Base-by-base conservation (phyloP, 2,888 invertebrate species). In the Rhyacophila evoluta region DNA sequence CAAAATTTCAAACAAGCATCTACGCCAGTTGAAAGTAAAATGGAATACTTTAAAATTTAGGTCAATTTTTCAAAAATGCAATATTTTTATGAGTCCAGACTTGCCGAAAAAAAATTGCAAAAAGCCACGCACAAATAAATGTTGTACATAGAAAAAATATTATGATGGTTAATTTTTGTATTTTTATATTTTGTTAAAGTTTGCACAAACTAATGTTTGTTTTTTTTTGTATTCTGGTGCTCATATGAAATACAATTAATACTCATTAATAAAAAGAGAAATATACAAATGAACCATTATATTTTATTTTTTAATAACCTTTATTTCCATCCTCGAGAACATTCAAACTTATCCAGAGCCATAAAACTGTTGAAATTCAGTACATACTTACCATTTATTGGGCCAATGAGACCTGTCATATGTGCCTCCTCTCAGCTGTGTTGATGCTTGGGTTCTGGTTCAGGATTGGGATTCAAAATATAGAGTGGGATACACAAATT, bases 201-300 rank as follows among this genome's bases (percentile, higher is more conserved):
- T 55, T 6, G 55, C 55, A 55, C 19, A 55, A 2, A 55, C 41
- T 55, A 55, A 12, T 55, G 41, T 41, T 15, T 41, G 55, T 25
- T 12, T 55, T 33, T n/a, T n/a, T 55, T 55, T 55, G 55, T 55
- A 55, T 55, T 55, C 55, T 25, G 25, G 55, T 55, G 55, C 55
- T 55, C 55, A 55, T 55, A 55, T 55, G 19, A 55, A 55, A 55
- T 55, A 25, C 55, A 55, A 55, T 55, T 55, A 55, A 55, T 55
- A 55, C 55, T 55, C 55, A 55, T 33, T 33, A 33, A 55, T 55
- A 55, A 55, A 25, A 55, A 55, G 15, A 25, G 19, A 55, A 55
- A 25, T 10, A 55, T 55, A 55, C 55, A 55, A 55, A 55, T 41
- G 10, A 8, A 55, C 15, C 2, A 0, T 19, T 10, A 19, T 55